Evolutionary conservation across 2,113 vertebrate species (phyloP).

Genomic region (Oxyura jamaicensis): DNA sequence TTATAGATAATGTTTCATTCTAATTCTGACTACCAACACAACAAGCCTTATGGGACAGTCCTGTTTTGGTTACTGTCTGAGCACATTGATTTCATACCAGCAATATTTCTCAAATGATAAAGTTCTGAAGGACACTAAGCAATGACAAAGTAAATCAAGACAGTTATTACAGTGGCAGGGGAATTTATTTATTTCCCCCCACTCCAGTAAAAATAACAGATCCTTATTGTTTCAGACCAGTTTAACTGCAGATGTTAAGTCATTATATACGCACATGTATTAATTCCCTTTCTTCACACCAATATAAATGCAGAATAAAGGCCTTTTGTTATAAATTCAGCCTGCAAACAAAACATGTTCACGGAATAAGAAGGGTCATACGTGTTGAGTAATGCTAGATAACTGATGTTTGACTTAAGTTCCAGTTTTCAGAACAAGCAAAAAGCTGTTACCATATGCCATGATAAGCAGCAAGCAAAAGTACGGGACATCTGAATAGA

Average conservation of each 20-base stretch:
- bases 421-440: not conserved
- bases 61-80: slow-evolving; percentile 17
- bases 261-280: not conserved
- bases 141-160: not conserved
- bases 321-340: not conserved
- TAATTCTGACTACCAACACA: not conserved
- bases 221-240: not conserved
- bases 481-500: not conserved
- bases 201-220: not conserved
- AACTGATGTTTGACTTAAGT: not conserved
- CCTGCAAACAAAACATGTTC: not conserved
- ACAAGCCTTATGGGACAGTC: not conserved
- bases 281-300: not conserved
- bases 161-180: not conserved
- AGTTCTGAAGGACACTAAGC: slow-evolving; percentile 17
- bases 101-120: not conserved
- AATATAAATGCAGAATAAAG: not conserved
- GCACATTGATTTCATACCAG: slow-evolving; percentile 16
- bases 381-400: not conserved
- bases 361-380: not conserved
- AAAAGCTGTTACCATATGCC: not conserved
- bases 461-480: not conserved
- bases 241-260: not conserved
- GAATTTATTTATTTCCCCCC: not conserved
- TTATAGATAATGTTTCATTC: not conserved